Base-by-base conservation (phyloP, 2,113 vertebrate species). In the Urocolius indicus region DNA sequence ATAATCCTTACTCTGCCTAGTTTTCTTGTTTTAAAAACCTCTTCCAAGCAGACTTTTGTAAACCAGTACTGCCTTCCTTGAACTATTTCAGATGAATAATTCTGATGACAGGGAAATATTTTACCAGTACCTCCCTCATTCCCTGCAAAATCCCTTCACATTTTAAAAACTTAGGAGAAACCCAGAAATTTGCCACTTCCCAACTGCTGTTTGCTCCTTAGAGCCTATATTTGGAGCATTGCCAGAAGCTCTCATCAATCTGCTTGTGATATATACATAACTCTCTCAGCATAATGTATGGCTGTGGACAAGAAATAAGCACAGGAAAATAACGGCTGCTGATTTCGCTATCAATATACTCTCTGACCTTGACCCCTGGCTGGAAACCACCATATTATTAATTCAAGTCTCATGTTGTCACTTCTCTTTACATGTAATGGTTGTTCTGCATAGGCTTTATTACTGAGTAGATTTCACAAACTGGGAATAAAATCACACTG, bases 341-440 rank as follows among this genome's bases (percentile, higher is more conserved):
- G 66, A 93, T 87, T 86, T 89, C 2, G 24, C 66, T 91, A n/a
- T 43, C 32, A 52, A 27, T 48, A 38, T 52, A 55, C 59, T 66
- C 93, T 93, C 88, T 94, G 81, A 87, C 89, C 84, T 85, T 79
- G 62, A 62, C 57, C 32, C 46, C 30, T 76, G 49, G 41, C 45
- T 87, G 63, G 48, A 90, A 92, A 89, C 38, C 61, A 52, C 59
- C 69, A 2, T 59, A 52, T 59, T 83, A 73, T 73, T 66, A 80
- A 92, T 94, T 71, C 73, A 66, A 67, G 51, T 71, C 55, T 85
- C 38, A 17, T 14, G 51, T 51, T 66, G 30, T 66, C 54, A 80
- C 34, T 65, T 75, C 41, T 79, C 29, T 78, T 84, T 63, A 61
- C 54, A 57, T 76, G 43, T 57, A 86, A 71, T 77, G 57, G 5